Evolutionary conservation across 2,113 vertebrate species (phyloP).

Genomic region (Holacanthus passer): DNA sequence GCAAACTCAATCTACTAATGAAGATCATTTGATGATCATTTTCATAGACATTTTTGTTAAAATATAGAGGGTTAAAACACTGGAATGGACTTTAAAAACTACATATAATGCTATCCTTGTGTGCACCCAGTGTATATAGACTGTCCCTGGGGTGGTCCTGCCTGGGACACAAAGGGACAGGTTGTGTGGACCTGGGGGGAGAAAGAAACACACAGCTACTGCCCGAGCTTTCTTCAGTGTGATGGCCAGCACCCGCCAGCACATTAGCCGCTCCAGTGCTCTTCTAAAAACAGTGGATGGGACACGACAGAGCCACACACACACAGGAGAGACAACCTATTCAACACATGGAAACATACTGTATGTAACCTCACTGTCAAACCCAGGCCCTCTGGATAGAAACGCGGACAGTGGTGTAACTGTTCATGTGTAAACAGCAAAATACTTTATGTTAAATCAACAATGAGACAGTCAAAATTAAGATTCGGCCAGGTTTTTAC

Average conservation of each 20-base stretch:
- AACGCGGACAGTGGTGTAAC: constrained; percentile 7
- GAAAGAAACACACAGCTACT: constrained; percentile 64
- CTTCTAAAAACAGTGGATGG: constrained; percentile 61
- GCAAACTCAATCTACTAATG: not conserved
- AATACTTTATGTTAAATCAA: not conserved
- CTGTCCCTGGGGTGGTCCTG: constrained; percentile 38
- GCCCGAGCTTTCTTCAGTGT: constrained; percentile 61
- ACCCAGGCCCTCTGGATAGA: constrained; percentile 11
- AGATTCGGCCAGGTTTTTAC: no score
- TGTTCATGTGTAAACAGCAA: constrained; percentile 11
- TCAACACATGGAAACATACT: constrained; percentile 42
- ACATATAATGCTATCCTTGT: not conserved
- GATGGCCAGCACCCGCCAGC: constrained; percentile 67
- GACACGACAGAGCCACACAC: constrained; percentile 54
- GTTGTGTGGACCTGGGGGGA: constrained; percentile 67
- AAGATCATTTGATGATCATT: not conserved
- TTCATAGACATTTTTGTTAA: not conserved
- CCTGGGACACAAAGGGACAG: constrained; percentile 66
- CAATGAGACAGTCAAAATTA: not conserved
- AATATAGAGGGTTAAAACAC: not conserved
- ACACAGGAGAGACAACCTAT: constrained; percentile 24
- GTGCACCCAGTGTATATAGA: constrained; percentile 27
- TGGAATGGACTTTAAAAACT: not conserved
- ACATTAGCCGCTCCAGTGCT: constrained; percentile 72
- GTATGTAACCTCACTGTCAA: constrained; percentile 18